Base-by-base conservation (phyloP, 2,888 invertebrate genomes). In the Tetragnatha montana region DNA sequence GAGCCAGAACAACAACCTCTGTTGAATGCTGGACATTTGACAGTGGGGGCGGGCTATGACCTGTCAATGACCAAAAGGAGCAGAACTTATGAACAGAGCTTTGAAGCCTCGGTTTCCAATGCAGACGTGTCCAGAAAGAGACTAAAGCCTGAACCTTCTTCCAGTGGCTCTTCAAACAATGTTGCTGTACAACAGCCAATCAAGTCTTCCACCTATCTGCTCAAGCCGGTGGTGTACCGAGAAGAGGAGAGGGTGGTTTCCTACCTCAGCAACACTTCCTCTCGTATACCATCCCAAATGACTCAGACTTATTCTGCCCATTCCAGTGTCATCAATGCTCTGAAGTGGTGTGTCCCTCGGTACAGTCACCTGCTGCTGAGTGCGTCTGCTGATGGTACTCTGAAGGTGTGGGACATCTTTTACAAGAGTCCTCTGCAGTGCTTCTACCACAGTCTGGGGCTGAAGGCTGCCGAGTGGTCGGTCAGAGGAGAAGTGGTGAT, bases 381-480 rank as follows among this genome's bases (percentile, higher is more conserved):
- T 7, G 93, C 92, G 49, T 93, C 93, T 8, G 93, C 93, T 92
- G 94, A 94, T 91, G 91, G 92, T 4, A 92, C 91, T 17, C 91
- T 93, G 1, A 93, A 93, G 90, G 90, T 94, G 14, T 93, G 93
- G 93, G 93, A 93, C 92, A 92, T 92, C 6, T 87, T 51, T 74
- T 68, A 49, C 14, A 70, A 14, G 17, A 78, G 82, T 69, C 73
- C 78, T 49, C 50, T 87, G 0, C 78, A 79, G n/a, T 68, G 50
- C 51, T 35, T 90, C 51, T 74, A 68, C 19, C 14, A 14, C 22
- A 21, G 81, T 12, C 21, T 21, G 79, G 93, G 93, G 70, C 93
- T 94, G 1, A 93, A 92, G 91, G 93, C 93, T 91, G 92, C 92
- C 7, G 92, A 92, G n/a, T 94, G 93, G 93, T 92, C 92, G 50